Evolutionary conservation across 2,113 vertebrate genomes (phyloP), one percentile per base, ranked within the genome.

Genomic region (Synchiropus splendidus): DNA sequence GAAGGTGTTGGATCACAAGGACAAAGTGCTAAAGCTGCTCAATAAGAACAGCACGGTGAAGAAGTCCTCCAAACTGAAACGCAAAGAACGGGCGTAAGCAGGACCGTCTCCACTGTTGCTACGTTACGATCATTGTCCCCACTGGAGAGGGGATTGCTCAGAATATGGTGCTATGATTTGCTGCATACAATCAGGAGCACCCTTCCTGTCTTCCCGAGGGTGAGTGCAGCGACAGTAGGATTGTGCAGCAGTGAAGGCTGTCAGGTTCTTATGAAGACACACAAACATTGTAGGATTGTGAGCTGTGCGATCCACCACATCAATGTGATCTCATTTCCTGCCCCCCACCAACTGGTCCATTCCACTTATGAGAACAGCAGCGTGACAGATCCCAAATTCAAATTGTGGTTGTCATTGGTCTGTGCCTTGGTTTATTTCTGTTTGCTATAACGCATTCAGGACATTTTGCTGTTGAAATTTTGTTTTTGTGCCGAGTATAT

Each of bases 1-100:
- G 71, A 97, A 98, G 66, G 92, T 99, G 33, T 86, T 99, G 59
- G 95, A 98, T 72, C 95, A 98, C 74, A 99, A 97, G 68, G 95
- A 99, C 16, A 89, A 93, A 47, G 95, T 99, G 58, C 77, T 99
- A 74, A 99, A 99, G 77, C 89, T 99, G 70, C 88, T 99, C 49
- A 98, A 99, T 83, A 98, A 98, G 83, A 98, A 95, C 0, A 91
- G 92, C 39, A 79, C 87, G 50, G 85, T 90, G 69, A 97, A 96
- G 81, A 98, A 96, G 76, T 92, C 92, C 54, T 92, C 92, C 62
- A 97, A 97, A 70, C 86, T 97, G 68, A 98, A 97, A 81, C 89
- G 91, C 30, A 98, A 98, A 74, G 95, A 98, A 61, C 91, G 96
- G 45, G 86, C 89, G 6, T 97, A 82, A 65, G 51, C 8, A 10